Percentiles rank a stretch among this genome's conserved stretches.
These are phyloP conservation scores for Glossosoma conforme DNA, from an alignment of 1,140 invertebrate species.

Conservation along the genomic window DNA sequence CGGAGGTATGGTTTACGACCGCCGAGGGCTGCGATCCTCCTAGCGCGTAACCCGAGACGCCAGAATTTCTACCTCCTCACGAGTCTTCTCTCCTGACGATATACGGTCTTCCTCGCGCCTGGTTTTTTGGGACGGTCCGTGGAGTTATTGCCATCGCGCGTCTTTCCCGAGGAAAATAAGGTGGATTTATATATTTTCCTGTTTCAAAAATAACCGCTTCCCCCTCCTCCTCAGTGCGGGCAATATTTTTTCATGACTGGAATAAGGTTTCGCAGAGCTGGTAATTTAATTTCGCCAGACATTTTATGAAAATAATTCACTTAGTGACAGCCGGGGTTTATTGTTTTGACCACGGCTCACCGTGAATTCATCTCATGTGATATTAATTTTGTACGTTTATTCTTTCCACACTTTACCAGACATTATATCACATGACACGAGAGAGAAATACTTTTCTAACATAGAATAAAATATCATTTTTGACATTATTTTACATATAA, in stretches of 20 bases:
- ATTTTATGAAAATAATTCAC: slow-evolving; percentile 6
- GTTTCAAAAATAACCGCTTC: slow-evolving; percentile 25
- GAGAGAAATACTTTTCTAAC: too few relatives aligned
- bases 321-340: neutral
- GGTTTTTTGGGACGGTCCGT: slow-evolving; percentile 22
- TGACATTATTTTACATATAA: too few relatives aligned
- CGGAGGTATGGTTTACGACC: slow-evolving; percentile 41
- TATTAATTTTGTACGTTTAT: neutral
- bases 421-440: too few relatives aligned
- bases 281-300: slow-evolving; percentile 21
- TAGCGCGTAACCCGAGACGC: slow-evolving; percentile 76
- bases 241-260: slow-evolving; percentile 20
- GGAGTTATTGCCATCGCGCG: slow-evolving; percentile 26
- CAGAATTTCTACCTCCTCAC: neutral
- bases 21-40: slow-evolving; percentile 58
- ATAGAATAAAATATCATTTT: too few relatives aligned
- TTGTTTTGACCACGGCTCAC: neutral
- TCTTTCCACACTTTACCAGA: too few relatives aligned
- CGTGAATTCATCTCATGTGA: neutral
- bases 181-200: slow-evolving; percentile 28
- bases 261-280: neutral
- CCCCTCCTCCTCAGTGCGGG: neutral
- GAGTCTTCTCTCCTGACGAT: slow-evolving; percentile 1
- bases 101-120: slow-evolving; percentile 11
- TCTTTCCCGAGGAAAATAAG: slow-evolving; percentile 28